Base-by-base conservation (phyloP, 2,797 vertebrate genomes). In the Tinamus major region DNA sequence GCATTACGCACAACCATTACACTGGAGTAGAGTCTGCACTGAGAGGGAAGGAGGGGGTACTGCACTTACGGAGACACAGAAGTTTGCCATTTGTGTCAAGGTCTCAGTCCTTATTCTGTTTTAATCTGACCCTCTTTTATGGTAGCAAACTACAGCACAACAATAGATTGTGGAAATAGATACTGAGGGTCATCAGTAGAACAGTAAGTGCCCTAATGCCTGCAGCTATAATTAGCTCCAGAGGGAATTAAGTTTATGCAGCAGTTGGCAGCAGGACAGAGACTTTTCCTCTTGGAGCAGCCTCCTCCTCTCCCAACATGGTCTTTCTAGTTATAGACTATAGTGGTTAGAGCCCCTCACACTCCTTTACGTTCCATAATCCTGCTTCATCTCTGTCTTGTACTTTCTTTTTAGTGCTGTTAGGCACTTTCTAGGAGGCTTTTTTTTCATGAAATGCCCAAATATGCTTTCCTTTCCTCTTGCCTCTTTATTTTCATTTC, bases 141-240 rank as follows among this genome's bases (percentile, higher is more conserved):
- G 19, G 24, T 15, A 61, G 17, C n/a, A 48, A 75, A 31, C 44
- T 77, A 64, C 31, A 61, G n/a, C 69, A 71, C 51, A 91, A 33
- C 11, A 20, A 49, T 46, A 37, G 23, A 35, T 63, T 35, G 79
- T 75, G 62, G 69, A 93, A 87, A 85, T 27, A 24, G 49, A 63
- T 85, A 82, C n/a, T 15, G 9, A 55, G 84, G 85, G 58, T 58
- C 33, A 42, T 11, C 33, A 89, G 26, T 48, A 71, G 80, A 89
- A 78, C 58, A 46, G 20, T 31, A 79, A 26, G n/a, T 90, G 51
- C 48, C 86, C 46, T 74, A 59, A 89, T 24, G 31, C 37, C 27
- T 16, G 44, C 44, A 87, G 3, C 81, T 94, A 78, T 87, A 80
- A 88, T 92, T 94, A 89, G 62, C 81, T 92, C 87, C 53, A 89